Evolutionary conservation across 2,888 invertebrate species (phyloP).

Genomic region (Sinotaia quadrata): DNA sequence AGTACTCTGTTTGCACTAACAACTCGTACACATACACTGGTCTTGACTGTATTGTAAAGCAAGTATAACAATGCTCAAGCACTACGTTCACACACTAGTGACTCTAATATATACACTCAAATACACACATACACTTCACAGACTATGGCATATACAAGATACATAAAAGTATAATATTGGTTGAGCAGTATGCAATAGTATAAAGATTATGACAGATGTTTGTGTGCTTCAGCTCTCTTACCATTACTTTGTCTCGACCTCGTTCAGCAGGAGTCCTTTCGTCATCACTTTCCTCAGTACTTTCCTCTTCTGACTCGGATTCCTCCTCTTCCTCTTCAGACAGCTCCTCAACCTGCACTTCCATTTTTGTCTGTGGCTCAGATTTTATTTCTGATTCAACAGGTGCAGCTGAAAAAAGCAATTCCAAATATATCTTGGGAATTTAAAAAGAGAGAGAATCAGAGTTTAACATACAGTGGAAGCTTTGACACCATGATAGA

Average conservation of each 20-base stretch:
- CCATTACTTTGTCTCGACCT: conserved; percentile 63
- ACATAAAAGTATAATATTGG: too few species aligned
- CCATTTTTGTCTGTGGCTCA: conserved; percentile 83
- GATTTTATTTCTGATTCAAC: conserved; percentile 66
- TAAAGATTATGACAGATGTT: too few species aligned
- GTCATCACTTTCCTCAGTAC: conserved; percentile 65
- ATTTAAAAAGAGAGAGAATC: too few species aligned
- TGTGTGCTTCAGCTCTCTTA: too few species aligned
- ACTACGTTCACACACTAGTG: conserved; percentile 3
- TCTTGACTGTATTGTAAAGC: too few species aligned
- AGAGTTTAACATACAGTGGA: too few species aligned
- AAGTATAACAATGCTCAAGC: too few species aligned
- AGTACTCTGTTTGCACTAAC: too few species aligned
- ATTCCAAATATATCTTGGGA: not conserved
- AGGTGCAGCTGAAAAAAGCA: conserved; percentile 1
- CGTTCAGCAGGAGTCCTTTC: conserved; percentile 70
- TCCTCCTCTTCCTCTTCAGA: conserved; percentile 61
- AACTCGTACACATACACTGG: too few species aligned
- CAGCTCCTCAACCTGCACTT: conserved; percentile 80
- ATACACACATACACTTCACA: not conserved
- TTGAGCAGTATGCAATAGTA: too few species aligned
- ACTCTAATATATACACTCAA: not conserved
- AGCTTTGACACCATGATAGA: too few species aligned
- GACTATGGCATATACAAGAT: not conserved
- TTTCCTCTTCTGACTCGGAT: conserved; percentile 56